Evolutionary conservation across 2,113 vertebrate genomes (phyloP), one percentile per base, ranked within the genome.

Genomic region (Dicentrarchus labrax): DNA sequence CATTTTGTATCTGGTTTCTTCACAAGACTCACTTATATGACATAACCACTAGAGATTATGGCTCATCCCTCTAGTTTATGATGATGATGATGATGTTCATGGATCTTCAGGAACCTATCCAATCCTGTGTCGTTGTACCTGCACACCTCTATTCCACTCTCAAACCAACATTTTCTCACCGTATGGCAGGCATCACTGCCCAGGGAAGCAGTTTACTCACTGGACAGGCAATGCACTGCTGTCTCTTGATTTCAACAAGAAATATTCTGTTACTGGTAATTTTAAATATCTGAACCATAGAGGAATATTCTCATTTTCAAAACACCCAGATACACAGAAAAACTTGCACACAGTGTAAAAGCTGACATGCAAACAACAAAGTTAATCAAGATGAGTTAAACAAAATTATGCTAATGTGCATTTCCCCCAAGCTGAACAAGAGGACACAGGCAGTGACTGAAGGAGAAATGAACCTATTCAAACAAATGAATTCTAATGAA

Each of bases 401-500:
- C 72, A 76, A 80, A 65, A 78, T 85, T 80, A 89, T 90, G 89
- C 74, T 86, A 89, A 88, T 86, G 47, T 22, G 15, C 66, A 16
- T 82, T 79, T 75, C 50, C 64, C 74, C 43, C 0, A 8, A 78
- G 73, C 71, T 66, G 59, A 48, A 65, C 66, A 61, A 51, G 74
- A 82, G 47, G 83, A 66, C 22, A 1, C 72, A 54, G 56, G 57
- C 10, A 76, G 78, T 5, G 68, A 48, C 67, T 72, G 80, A 82
- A 84, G 80, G 80, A 83, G 68, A 75, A 86, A 59, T 84, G 54
- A 85, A 91, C 51, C 76, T 74, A 66, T 92, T 89, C 86, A 91
- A 91, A 89, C 85, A 77, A 89, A 93, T 88, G 88, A 88, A 92
- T 90, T 81, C 80, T 89, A 90, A 91, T 91, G 86, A 93, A 90